These are phyloP conservation scores for Sebastiscus tertius DNA, from an alignment of 2,797 vertebrate species.

Conservation along the genomic window DNA sequence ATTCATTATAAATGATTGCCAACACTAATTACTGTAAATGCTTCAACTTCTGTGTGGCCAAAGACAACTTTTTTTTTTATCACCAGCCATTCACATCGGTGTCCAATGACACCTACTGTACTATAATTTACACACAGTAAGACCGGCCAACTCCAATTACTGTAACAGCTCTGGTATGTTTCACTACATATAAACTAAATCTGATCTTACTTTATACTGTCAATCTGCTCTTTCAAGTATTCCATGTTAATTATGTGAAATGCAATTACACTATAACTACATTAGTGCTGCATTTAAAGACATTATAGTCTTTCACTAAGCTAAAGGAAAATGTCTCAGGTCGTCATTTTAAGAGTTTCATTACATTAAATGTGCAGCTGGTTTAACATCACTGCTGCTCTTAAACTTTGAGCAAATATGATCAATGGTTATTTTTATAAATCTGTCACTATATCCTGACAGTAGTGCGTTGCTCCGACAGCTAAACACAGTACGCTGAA, in stretches of 20 bases:
- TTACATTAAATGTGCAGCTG: no score
- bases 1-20: constrained; percentile 21
- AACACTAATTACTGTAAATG: constrained; percentile 22
- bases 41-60: constrained; percentile 20
- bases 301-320: background rate
- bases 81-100: background rate
- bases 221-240: background rate
- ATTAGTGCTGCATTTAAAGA: no score
- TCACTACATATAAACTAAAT: background rate
- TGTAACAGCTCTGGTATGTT: background rate
- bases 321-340: background rate
- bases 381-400: no score
- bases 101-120: background rate
- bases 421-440: no score
- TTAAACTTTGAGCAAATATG: no score
- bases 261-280: background rate
- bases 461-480: no score
- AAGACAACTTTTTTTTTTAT: background rate
- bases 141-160: background rate
- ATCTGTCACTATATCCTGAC: no score
- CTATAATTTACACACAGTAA: background rate
- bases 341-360: background rate
- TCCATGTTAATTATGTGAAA: background rate
- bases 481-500: no score
- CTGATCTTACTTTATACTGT: background rate